These are phyloP conservation scores for Chloebia gouldiae DNA, from an alignment of 2,113 vertebrate genomes.

Conservation along the genomic window DNA sequence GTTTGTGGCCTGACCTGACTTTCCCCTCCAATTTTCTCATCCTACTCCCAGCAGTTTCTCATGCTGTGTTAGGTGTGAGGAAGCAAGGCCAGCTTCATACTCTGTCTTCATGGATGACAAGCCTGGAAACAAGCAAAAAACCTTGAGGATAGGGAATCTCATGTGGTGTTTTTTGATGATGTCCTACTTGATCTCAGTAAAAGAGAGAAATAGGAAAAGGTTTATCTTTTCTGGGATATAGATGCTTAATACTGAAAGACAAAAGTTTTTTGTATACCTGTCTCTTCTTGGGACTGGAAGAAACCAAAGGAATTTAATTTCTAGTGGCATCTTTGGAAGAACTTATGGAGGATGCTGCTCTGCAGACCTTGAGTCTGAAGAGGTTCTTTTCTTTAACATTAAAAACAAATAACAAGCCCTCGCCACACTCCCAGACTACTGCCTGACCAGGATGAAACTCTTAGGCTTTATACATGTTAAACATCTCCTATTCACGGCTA, in stretches of 20 bases:
- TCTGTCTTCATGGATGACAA: neutral
- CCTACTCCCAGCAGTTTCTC: neutral
- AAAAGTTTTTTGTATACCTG: neutral
- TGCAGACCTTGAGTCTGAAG: neutral
- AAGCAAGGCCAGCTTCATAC: neutral
- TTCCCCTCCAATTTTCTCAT: neutral
- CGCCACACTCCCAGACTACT: neutral
- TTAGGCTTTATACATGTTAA: slow-evolving; percentile 63
- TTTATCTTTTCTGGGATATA: neutral
- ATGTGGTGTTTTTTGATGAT: neutral
- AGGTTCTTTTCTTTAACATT: neutral
- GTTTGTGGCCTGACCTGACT: neutral
- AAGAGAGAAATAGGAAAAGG: neutral
- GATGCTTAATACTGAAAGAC: neutral
- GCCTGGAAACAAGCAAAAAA: neutral
- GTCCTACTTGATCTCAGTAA: neutral
- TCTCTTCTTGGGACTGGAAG: neutral
- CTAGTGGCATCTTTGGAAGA: neutral
- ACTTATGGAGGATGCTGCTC: neutral
- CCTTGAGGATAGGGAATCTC: neutral
- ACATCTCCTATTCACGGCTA: slow-evolving; percentile 54
- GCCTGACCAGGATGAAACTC: slow-evolving; percentile 19
- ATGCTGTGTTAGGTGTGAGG: neutral
- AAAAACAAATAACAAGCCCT: slow-evolving; percentile 59
- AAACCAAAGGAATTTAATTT: neutral